phyloP scores from a whole-genome alignment of 2,797 vertebrate species.

The Glossophaga mutica region DNA sequence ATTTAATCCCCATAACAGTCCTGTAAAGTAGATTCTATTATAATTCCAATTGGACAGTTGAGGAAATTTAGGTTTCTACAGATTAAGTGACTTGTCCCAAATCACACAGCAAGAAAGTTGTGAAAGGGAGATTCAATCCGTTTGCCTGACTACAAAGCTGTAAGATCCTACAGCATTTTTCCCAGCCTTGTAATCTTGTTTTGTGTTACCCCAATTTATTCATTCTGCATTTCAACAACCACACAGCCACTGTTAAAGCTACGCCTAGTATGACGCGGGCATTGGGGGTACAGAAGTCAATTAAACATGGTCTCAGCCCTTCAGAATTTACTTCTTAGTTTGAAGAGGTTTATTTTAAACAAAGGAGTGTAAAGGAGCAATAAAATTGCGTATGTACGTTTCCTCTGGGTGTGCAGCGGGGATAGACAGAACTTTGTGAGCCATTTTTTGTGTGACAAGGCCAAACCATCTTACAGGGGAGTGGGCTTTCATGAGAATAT shows the following conservation, averaged over 20 bases:
- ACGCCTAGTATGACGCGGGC: neutral
- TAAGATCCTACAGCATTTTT: neutral
- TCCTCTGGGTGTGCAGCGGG: fast-evolving
- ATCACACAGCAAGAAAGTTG: neutral
- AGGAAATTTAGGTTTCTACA: neutral
- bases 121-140: neutral
- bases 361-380: neutral
- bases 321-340: neutral
- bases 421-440: neutral
- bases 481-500: neutral
- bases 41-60: neutral
- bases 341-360: neutral
- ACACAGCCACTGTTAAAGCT: neutral
- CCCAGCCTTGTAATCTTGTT: neutral
- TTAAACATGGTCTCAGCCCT: neutral
- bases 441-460: neutral
- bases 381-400: neutral
- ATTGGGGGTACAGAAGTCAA: neutral
- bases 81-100: neutral
- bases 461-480: neutral
- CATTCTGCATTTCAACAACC: neutral
- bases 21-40: neutral
- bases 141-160: neutral
- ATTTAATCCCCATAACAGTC: neutral
- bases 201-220: neutral